These are phyloP conservation scores for Ictidomys tridecemlineatus DNA, from an alignment of 2,113 vertebrate genomes.

Conservation along the genomic window DNA sequence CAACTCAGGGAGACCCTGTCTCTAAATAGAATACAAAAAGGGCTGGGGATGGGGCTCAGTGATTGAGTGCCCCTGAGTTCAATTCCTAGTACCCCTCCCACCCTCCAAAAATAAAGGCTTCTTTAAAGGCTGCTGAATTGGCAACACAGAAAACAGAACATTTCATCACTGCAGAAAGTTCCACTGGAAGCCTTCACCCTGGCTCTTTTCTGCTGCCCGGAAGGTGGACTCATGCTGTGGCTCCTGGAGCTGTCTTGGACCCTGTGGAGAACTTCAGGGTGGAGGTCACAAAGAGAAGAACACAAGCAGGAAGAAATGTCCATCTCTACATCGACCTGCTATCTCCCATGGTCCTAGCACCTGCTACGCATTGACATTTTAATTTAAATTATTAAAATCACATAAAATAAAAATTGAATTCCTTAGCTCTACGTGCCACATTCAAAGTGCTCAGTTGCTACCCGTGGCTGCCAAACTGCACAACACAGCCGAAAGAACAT, in stretches of 20 bases:
- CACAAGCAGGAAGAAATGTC: rapidly evolving
- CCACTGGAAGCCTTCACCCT: not conserved
- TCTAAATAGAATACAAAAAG: no score
- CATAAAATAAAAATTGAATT: not conserved
- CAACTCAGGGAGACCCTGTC: no score
- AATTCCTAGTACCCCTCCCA: no score
- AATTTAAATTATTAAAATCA: constrained; percentile 18
- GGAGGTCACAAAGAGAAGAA: not conserved
- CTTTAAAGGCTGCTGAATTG: not conserved
- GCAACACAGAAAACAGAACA: not conserved
- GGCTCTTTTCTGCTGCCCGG: not conserved
- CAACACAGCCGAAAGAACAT: not conserved
- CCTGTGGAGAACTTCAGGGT: not conserved
- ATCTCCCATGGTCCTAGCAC: not conserved
- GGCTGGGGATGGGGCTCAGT: no score
- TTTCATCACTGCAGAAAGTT: not conserved
- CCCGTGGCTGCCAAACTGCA: not conserved
- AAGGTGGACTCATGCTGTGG: not conserved
- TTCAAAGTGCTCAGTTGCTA: not conserved
- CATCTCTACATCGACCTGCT: not conserved
- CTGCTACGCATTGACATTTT: not conserved
- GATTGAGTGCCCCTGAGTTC: no score
- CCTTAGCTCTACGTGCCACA: not conserved
- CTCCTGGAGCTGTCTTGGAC: not conserved
- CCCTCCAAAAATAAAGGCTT: no score